Conservation (phyloP, 2,113 vertebrate species). For the Bettongia penicillata region DNA sequence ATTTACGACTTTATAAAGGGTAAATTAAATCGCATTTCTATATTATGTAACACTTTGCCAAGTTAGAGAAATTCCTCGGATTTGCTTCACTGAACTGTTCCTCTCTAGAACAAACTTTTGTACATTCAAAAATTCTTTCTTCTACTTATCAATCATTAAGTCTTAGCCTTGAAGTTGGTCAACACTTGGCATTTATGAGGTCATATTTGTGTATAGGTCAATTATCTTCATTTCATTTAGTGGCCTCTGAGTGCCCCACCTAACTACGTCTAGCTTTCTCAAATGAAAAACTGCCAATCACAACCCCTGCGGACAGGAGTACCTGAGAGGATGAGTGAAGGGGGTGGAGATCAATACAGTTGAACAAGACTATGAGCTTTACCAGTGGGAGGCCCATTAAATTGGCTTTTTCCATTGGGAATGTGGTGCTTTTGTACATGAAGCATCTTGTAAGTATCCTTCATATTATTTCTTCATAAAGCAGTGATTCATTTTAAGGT, state of each 20-base stretch:
- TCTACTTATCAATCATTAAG: not conserved
- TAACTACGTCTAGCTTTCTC: not conserved
- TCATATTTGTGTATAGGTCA: not conserved
- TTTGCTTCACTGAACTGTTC: constrained; percentile 39
- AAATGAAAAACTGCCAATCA: not conserved
- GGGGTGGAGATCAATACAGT: not conserved
- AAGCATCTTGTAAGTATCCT: not conserved
- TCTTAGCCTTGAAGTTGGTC: not conserved
- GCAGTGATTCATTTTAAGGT: not conserved
- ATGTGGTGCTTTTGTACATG: not conserved
- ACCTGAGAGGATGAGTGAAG: not conserved
- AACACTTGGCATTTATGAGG: not conserved
- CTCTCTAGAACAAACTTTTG: not conserved
- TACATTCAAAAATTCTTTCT: not conserved
- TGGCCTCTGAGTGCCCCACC: not conserved
- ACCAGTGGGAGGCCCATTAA: not conserved
- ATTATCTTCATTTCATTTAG: not conserved
- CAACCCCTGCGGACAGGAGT: not conserved
- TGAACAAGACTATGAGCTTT: not conserved
- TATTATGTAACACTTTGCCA: constrained; percentile 12
- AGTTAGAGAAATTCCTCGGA: constrained; percentile 7
- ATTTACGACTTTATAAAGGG: not conserved
- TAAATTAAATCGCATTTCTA: constrained; percentile 9
- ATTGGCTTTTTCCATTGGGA: not conserved
- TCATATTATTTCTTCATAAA: not conserved